Evolutionary conservation across 2,888 invertebrate species (phyloP), one percentile per base, ranked within the genome.

Genomic region (Amphiduros pacificus): DNA sequence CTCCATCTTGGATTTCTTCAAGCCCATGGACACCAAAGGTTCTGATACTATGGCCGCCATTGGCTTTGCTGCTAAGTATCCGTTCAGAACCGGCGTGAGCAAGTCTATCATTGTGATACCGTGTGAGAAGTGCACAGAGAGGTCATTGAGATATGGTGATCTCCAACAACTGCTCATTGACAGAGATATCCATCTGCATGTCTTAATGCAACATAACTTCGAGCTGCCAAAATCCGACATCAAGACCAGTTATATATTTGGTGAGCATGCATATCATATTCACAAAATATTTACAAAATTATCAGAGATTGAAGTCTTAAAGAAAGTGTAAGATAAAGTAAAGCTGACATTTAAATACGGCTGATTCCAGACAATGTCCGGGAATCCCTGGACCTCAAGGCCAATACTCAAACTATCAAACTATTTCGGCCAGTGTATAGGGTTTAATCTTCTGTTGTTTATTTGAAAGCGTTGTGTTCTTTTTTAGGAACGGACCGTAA

Each of bases 31-130:
- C 6, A 70, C 62, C 3, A 55, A 61, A 11, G 55, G 60, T 44
- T 65, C 64, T 6, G 74, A 78, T 54, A 68, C 71, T 52, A 65
- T 87, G 1, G 84, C 85, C 66, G 89, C 90, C 0, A 89, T 90
- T 82, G 74, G 84, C 14, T 85, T 87, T 36, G 86, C 90, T 0
- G 75, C 88, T 14, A 80, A 87, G 1, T 89, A 91, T 81, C 87
- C 90, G 61, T 93, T 91, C 86, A 87, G 94, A 31, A 87, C 92
- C 1, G 94, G 91, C 0, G 92, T 90, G 27, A 90, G 93, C 0
- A 90, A 92, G 77, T 90, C 90, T 2, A 88, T 94, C 67, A 85
- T 94, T 63, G 84, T 94, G 48, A 77, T 94, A 75, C 90, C 92
- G 0, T 94, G 94, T 82, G 87, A 89, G 14, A 86, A 86, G 58